Percentiles rank a stretch among this genome's conserved stretches.
phyloP scores from a whole-genome alignment of 1,140 invertebrate genomes.

The Drosophila punjabiensis region DNA sequence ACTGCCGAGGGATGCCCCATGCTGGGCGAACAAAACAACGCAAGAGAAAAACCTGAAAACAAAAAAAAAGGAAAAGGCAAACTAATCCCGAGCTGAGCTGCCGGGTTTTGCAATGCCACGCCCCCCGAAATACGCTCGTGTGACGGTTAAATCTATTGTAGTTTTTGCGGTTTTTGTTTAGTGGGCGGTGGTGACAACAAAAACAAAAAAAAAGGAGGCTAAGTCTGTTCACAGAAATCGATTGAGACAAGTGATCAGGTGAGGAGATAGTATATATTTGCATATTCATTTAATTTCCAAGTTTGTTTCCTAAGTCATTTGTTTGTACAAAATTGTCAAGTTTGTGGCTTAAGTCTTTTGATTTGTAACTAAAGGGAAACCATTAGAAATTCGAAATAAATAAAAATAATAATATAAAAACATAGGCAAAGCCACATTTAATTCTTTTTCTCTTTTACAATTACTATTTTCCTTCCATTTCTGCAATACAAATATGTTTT shows the following conservation, averaged over 20 bases:
- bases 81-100: conserved; percentile 27
- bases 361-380: too few relatives aligned
- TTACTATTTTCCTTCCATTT: too few relatives aligned
- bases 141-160: conserved; percentile 1
- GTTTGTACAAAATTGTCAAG: not conserved
- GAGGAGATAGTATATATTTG: not conserved
- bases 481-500: too few relatives aligned
- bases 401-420: too few relatives aligned
- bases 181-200: conserved; percentile 22
- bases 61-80: not conserved
- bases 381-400: too few relatives aligned
- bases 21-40: conserved; percentile 18
- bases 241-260: not conserved
- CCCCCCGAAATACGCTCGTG: conserved; percentile 25
- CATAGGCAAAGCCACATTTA: too few relatives aligned
- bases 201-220: not conserved
- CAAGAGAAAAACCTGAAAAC: not conserved
- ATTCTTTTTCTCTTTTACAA: too few relatives aligned
- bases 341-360: not conserved
- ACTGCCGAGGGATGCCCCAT: conserved; percentile 28
- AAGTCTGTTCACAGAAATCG: conserved; percentile 25
- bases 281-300: not conserved
- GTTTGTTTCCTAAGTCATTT: not conserved
- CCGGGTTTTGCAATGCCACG: conserved; percentile 31
- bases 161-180: conserved; percentile 14